Percentiles rank a stretch among this genome's conserved stretches.
Evolutionary conservation across 2,113 vertebrate genomes (phyloP).

Genomic region (Pygoscelis adeliae): DNA sequence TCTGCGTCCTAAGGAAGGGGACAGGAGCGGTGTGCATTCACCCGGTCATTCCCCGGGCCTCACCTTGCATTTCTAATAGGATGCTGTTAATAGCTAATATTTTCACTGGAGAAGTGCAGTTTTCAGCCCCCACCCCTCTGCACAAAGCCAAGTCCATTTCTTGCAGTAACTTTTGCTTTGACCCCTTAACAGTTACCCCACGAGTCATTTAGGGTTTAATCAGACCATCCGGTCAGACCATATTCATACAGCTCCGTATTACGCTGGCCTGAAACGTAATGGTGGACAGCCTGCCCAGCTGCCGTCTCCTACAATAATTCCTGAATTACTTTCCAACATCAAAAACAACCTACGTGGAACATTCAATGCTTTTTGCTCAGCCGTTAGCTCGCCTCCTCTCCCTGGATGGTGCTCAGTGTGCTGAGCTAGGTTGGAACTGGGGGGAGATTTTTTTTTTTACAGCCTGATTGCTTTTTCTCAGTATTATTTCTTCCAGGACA

Average conservation of each 20-base stretch:
- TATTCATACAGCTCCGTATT: rapidly evolving
- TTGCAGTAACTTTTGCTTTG: not conserved
- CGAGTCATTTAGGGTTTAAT: not conserved
- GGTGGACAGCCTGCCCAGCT: not conserved
- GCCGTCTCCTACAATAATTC: not conserved
- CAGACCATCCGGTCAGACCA: not conserved
- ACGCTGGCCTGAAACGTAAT: not conserved
- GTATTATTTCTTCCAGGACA: not conserved
- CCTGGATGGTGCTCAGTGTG: not conserved
- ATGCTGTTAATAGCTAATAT: not conserved
- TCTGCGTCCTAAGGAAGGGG: not conserved
- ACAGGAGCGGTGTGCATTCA: not conserved
- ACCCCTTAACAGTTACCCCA: not conserved
- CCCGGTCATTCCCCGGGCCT: rapidly evolving
- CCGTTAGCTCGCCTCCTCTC: not conserved
- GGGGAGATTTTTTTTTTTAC: not conserved
- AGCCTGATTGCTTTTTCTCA: not conserved
- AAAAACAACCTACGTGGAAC: not conserved
- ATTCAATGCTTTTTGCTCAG: not conserved
- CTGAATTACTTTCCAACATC: not conserved
- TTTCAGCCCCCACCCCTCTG: not conserved
- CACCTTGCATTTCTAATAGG: not conserved
- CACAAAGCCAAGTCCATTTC: not conserved
- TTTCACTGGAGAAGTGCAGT: not conserved
- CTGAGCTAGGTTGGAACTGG: not conserved